Base-by-base conservation (phyloP, 2,888 invertebrate genomes). In the Pristionchus mayeri region DNA sequence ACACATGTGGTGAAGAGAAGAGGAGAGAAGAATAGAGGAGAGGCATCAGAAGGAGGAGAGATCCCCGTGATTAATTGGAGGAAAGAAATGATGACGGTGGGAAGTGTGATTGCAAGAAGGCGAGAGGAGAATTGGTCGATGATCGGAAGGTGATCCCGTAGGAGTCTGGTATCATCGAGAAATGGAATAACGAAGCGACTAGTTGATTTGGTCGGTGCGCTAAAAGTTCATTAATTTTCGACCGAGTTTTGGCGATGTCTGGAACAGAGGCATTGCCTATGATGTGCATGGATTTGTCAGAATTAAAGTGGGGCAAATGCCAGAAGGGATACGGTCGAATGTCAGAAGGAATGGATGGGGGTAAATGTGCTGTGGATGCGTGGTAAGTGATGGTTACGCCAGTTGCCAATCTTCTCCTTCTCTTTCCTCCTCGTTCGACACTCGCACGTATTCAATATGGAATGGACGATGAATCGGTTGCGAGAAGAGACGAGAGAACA, bases 341-440 rank as follows among this genome's bases (percentile, higher is more conserved):
- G 75, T 6, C 16, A 75, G 34, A 9, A 4, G 16, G 34, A 57
- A n/a, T 30, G 13, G 18, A 67, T n/a, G n/a, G 67, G n/a, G 21
- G 57, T 7, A 57, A 44, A 30, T 27, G 60, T 27, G 34, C 16
- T 63, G 60, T 27, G 16, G 60, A 3, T 34, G 34, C n/a, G 76
- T 6, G 50, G 21, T 30, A 30, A 76, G 50, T 48, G 50, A 24
- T 40, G n/a, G 50, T 48, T 44, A 27, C 27, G 18, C 21, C 16
- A 27, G 21, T 63, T 21, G 27, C 13, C 52, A 63, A 57, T 83
- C 48, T 54, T 48, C 78, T 34, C 16, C 18, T 9, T 54, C 57
- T 54, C 57, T 54, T 60, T 60, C 84, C 84, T 81, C 83, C 76
- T 85, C 48, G 48, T 54, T 30, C 54, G 21, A 78, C 75, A 67